Percentiles rank a stretch among this genome's conserved stretches.
These are phyloP conservation scores for Chloroceryle inda DNA, from an alignment of 2,797 vertebrate genomes.

Conservation along the genomic window DNA sequence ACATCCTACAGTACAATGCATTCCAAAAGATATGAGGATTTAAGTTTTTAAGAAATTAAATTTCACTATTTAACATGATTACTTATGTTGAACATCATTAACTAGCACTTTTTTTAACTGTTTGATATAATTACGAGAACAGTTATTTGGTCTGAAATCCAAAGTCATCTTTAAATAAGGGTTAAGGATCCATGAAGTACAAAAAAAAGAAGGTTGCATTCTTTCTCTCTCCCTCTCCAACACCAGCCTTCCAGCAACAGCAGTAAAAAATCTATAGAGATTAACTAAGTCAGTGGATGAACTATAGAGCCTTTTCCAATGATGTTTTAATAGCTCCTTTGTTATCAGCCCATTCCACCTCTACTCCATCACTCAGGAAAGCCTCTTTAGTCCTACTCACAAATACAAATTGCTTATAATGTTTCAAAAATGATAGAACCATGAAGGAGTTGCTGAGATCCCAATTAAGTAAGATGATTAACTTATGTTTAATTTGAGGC, in stretches of 20 bases:
- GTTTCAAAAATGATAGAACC: background rate
- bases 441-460: background rate
- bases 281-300: conserved; percentile 30
- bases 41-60: conserved; percentile 95
- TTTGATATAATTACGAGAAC: conserved; percentile 95
- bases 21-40: conserved; percentile 97
- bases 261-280: conserved; percentile 47
- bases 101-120: conserved; percentile 90
- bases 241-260: conserved; percentile 60
- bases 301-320: conserved; percentile 31
- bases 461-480: conserved; percentile 5
- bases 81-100: conserved; percentile 96
- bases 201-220: conserved; percentile 75
- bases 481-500: background rate
- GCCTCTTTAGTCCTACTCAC: conserved; percentile 4
- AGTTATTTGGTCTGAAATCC: conserved; percentile 85
- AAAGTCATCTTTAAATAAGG: conserved; percentile 89
- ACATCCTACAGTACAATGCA: conserved; percentile 97
- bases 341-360: conserved; percentile 7
- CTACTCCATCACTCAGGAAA: background rate
- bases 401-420: background rate
- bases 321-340: conserved; percentile 64
- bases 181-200: conserved; percentile 94
- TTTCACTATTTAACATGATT: conserved; percentile 99
- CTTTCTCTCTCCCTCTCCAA: conserved; percentile 34